A percentile compares a stretch with the other conserved stretches of the same genome.
Conservation (phyloP, 2,888 invertebrate species). For the Tanytarsus gracilentus region DNA sequence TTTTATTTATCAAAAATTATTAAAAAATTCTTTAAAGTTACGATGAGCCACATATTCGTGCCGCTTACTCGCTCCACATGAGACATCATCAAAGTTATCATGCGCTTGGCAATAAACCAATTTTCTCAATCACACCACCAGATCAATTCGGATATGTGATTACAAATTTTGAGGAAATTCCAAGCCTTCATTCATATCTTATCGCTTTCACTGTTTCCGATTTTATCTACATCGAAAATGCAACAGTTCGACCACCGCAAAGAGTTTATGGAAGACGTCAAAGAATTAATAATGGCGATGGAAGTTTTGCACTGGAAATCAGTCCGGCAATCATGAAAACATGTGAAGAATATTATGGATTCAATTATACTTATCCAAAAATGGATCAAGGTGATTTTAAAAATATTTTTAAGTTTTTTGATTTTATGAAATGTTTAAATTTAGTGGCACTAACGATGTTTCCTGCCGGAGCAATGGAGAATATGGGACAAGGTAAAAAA, state of each 20-base stretch:
- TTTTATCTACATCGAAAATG: constrained; percentile 36
- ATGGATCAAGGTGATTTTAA: constrained; percentile 68
- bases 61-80: constrained; percentile 41
- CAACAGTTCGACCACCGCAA: constrained; percentile 32
- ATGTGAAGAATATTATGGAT: constrained; percentile 52
- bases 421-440: no score
- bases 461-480: constrained; percentile 86
- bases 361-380: constrained; percentile 52
- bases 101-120: constrained; percentile 32
- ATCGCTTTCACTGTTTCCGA: constrained; percentile 52
- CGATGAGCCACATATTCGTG: constrained; percentile 46
- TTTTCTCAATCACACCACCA: neutral
- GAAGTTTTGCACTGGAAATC: constrained; percentile 48
- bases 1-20: neutral
- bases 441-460: constrained; percentile 54
- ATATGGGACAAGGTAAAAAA: no score
- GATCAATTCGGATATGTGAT: neutral
- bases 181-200: constrained; percentile 47
- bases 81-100: constrained; percentile 33
- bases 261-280: constrained; percentile 29
- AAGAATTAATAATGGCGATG: constrained; percentile 38
- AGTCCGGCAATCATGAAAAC: constrained; percentile 49
- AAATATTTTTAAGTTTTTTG: constrained; percentile 65
- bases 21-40: constrained; percentile 30
- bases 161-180: constrained; percentile 32